phyloP scores from a whole-genome alignment of 2,888 invertebrate genomes.

The Ochropacha duplaris region DNA sequence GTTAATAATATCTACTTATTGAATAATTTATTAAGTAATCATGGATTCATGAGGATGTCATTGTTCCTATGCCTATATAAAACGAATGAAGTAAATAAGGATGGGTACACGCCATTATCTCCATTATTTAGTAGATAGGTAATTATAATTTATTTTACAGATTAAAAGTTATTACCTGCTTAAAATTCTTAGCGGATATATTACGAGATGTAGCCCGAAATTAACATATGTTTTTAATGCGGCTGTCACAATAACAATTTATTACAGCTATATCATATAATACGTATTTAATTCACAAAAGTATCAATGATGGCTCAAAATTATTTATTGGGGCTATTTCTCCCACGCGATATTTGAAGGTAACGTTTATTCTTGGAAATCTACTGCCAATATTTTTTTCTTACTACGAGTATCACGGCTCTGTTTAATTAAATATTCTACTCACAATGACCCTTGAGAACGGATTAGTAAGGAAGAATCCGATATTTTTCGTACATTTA shows the following conservation, averaged over 20 bases:
- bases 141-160: neutral
- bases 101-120: neutral
- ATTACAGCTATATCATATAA: conserved; percentile 33
- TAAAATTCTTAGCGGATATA: conserved; percentile 7
- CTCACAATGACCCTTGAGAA: too few relatives aligned
- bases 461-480: too few relatives aligned
- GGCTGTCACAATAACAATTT: conserved; percentile 27
- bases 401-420: too few relatives aligned
- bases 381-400: conserved; percentile 18
- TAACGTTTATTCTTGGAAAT: conserved; percentile 30
- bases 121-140: too few relatives aligned
- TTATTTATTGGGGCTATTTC: conserved; percentile 33
- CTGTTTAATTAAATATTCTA: neutral
- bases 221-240: conserved; percentile 8
- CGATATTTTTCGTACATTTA: too few relatives aligned
- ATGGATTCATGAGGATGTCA: neutral
- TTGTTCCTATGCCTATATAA: too few relatives aligned
- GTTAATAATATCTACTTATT: too few relatives aligned
- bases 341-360: conserved; percentile 43
- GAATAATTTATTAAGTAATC: too few relatives aligned
- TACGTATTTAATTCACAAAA: conserved; percentile 41
- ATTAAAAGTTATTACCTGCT: conserved; percentile 1
- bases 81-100: neutral
- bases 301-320: conserved; percentile 35
- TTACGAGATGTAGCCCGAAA: conserved; percentile 3